These are phyloP conservation scores for Esperia sulphurella DNA, from an alignment of 2,888 invertebrate genomes.

Conservation along the genomic window DNA sequence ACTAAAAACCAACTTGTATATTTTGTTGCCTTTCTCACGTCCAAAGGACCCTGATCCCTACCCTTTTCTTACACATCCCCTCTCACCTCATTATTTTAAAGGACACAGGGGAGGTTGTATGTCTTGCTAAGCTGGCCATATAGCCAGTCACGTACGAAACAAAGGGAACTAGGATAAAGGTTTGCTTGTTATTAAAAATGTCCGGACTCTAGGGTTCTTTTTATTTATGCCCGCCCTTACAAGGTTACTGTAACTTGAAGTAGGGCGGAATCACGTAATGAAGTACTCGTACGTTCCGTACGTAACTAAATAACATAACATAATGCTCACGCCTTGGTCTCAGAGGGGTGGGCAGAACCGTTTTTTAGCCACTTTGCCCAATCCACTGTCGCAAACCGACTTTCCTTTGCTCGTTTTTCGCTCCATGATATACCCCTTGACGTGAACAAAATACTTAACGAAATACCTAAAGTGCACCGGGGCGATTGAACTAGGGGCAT, in stretches of 20 bases:
- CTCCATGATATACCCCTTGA: no score
- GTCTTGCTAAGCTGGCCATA: constrained; percentile 31
- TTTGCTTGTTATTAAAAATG: constrained; percentile 56
- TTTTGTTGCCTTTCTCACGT: background rate
- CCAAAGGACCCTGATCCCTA: background rate
- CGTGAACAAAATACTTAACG: no score
- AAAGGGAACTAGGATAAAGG: constrained; percentile 58
- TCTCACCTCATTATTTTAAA: constrained; percentile 13
- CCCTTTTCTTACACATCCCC: background rate
- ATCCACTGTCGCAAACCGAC: no score
- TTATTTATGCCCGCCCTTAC: constrained; percentile 42
- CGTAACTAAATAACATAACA: no score
- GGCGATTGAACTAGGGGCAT: no score
- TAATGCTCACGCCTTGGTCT: no score
- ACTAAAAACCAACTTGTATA: background rate
- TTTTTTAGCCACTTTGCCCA: no score
- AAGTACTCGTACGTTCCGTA: no score
- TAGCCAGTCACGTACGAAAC: constrained; percentile 51
- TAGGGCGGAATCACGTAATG: background rate
- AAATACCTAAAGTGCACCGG: no score
- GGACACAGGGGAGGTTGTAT: constrained; percentile 15
- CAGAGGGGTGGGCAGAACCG: no score
- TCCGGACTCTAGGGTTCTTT: constrained; percentile 40
- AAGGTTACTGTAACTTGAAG: constrained; percentile 25
- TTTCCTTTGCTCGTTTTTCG: no score